These are phyloP conservation scores for Astyanax mexicanus DNA, from an alignment of 2,797 vertebrate genomes.

Conservation along the genomic window DNA sequence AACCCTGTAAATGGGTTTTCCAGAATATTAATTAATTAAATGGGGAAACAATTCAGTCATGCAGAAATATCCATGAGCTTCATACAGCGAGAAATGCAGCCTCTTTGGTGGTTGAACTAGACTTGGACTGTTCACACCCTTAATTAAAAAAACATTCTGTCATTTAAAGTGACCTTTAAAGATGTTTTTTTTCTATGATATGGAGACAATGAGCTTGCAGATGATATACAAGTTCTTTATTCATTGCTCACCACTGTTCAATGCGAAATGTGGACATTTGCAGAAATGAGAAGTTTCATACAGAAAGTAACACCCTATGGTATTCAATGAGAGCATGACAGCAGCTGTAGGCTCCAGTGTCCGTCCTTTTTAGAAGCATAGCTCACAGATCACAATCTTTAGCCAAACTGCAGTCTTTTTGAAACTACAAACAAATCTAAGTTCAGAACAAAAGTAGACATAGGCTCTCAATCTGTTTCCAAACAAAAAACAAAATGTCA, in stretches of 20 bases:
- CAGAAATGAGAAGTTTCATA: constrained; percentile 39
- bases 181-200: too few species aligned
- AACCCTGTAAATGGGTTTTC: too few species aligned
- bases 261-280: constrained; percentile 50
- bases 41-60: too few species aligned
- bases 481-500: constrained; percentile 2
- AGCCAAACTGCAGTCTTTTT: neutral
- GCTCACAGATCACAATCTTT: neutral
- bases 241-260: constrained; percentile 25
- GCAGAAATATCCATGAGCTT: too few species aligned
- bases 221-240: constrained; percentile 15
- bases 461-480: neutral
- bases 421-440: neutral
- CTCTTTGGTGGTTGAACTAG: too few species aligned
- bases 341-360: neutral
- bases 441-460: neutral
- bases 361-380: neutral
- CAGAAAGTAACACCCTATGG: constrained; percentile 41
- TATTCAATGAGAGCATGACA: constrained; percentile 17
- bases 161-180: too few species aligned
- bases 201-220: neutral
- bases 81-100: too few species aligned
- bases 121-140: too few species aligned
- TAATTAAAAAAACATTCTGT: too few species aligned
- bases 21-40: too few species aligned